These are phyloP conservation scores for Trissoscelio sp. DNA, from an alignment of 2,888 invertebrate genomes.

Conservation along the genomic window DNA sequence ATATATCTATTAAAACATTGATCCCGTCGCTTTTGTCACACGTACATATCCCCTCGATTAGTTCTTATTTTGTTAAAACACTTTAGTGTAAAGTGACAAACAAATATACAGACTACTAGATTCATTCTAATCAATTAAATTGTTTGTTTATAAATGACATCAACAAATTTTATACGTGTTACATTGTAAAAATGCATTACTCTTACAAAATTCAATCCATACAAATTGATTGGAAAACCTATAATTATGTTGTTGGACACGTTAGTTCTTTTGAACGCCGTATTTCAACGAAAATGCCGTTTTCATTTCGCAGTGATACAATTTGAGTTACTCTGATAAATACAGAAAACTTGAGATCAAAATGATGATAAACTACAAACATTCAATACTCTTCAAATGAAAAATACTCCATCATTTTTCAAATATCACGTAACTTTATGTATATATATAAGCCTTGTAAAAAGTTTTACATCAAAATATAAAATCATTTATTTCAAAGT, in stretches of 20 bases:
- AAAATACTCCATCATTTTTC: neutral
- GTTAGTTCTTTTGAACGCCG: constrained; percentile 22
- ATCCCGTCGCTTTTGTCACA: constrained; percentile 17
- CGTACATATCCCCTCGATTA: neutral
- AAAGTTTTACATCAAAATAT: no score
- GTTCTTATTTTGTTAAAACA: constrained; percentile 18
- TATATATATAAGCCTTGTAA: no score
- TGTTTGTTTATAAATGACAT: constrained; percentile 17
- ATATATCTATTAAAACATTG: constrained; percentile 45
- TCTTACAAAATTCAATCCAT: constrained; percentile 49
- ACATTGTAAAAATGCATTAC: constrained; percentile 42
- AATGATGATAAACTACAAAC: no score
- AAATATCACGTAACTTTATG: no score
- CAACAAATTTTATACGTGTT: constrained; percentile 34
- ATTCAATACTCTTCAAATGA: no score
- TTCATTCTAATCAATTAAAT: constrained; percentile 20
- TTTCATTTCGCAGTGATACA: constrained; percentile 1
- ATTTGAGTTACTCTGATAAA: no score
- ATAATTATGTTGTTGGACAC: constrained; percentile 50
- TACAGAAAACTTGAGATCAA: no score
- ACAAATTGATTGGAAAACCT: constrained; percentile 55
- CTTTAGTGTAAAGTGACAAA: constrained; percentile 38
- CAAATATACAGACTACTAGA: constrained; percentile 7
- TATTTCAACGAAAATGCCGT: constrained; percentile 17
- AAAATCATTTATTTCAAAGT: no score